phyloP scores from a whole-genome alignment of 2,113 vertebrate species.

The Oreocharis arfaki region DNA sequence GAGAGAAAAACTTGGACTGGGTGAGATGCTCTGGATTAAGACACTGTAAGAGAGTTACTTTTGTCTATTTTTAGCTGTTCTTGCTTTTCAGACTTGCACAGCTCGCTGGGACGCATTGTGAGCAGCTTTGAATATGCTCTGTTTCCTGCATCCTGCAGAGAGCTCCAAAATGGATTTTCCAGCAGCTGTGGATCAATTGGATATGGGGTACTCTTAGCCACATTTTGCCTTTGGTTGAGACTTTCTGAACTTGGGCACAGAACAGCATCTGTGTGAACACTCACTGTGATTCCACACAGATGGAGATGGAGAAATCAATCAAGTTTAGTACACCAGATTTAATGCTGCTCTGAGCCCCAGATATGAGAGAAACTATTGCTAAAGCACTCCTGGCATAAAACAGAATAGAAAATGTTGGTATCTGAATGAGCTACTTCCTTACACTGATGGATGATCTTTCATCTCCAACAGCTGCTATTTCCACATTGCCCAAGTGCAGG shows the following conservation, averaged over 20 bases:
- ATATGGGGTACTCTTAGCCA: background rate
- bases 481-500: constrained; percentile 91
- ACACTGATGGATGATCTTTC: constrained; percentile 86
- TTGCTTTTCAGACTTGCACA: background rate
- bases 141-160: background rate
- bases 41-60: background rate
- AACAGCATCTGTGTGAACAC: background rate
- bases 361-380: background rate
- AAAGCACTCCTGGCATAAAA: background rate
- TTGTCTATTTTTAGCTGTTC: background rate
- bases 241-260: background rate
- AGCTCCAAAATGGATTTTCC: background rate
- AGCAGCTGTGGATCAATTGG: background rate
- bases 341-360: background rate
- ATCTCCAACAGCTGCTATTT: constrained; percentile 74
- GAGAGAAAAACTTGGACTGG: background rate
- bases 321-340: background rate
- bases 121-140: background rate
- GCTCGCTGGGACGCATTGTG: background rate
- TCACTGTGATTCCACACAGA: background rate
- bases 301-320: background rate
- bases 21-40: background rate
- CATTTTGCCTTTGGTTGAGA: background rate
- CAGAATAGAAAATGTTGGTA: background rate
- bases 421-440: constrained; percentile 53